phyloP scores from a whole-genome alignment of 1,140 invertebrate species.

The Drosophila murphyi region DNA sequence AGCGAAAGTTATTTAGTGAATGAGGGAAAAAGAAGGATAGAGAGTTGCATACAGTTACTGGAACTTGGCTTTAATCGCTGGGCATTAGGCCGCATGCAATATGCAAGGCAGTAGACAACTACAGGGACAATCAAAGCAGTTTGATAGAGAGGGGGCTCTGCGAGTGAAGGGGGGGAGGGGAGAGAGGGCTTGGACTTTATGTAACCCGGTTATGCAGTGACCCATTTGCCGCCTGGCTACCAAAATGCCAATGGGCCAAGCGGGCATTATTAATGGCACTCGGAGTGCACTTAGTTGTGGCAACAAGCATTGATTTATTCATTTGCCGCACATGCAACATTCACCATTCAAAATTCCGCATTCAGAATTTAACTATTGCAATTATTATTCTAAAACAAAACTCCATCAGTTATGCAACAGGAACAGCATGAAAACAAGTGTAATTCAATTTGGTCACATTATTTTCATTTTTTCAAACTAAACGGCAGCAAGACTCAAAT shows the following conservation, averaged over 20 bases:
- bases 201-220: slow-evolving; percentile 48
- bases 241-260: slow-evolving; percentile 43
- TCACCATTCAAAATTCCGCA: slow-evolving; percentile 4
- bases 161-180: background rate
- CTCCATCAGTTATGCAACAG: slow-evolving; percentile 4
- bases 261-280: slow-evolving; percentile 49
- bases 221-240: slow-evolving; percentile 16
- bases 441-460: too few relatives aligned
- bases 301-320: slow-evolving; percentile 50
- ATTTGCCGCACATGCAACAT: slow-evolving; percentile 21
- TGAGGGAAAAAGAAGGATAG: background rate
- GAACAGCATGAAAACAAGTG: too few relatives aligned
- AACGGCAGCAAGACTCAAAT: slow-evolving; percentile 56
- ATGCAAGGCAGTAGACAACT: slow-evolving; percentile 27
- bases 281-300: slow-evolving; percentile 49
- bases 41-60: background rate
- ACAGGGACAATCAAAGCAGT: background rate
- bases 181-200: background rate
- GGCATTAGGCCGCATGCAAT: slow-evolving; percentile 53
- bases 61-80: slow-evolving; percentile 54
- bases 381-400: slow-evolving; percentile 19
- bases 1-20: background rate
- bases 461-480: slow-evolving; percentile 49
- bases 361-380: slow-evolving; percentile 36
- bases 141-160: background rate